Percentiles rank a stretch among this genome's conserved stretches.
Conservation (phyloP, 2,797 vertebrate species). For the Hydrocynus forskahlii region DNA sequence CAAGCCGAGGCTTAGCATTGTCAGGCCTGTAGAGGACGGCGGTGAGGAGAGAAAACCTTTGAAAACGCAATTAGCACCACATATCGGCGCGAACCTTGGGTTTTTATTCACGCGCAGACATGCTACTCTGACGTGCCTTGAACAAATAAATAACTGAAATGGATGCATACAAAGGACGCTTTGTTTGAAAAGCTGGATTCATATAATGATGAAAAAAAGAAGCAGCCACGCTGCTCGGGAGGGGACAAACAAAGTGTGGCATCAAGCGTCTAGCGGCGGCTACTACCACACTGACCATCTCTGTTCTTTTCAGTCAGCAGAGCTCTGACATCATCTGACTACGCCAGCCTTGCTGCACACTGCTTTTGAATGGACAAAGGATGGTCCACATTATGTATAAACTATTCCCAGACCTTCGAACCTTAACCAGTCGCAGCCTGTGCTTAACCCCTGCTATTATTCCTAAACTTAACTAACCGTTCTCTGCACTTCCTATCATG, state of each 20-base stretch:
- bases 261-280: slow-evolving; percentile 34
- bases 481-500: background rate
- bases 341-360: slow-evolving; percentile 28
- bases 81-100: slow-evolving; percentile 35
- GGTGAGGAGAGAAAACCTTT: slow-evolving; percentile 51
- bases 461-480: background rate
- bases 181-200: slow-evolving; percentile 33
- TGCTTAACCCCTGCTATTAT: background rate
- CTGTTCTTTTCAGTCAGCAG: slow-evolving; percentile 45
- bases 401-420: slow-evolving; percentile 28
- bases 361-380: slow-evolving; percentile 36
- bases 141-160: slow-evolving; percentile 15
- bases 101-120: slow-evolving; percentile 39
- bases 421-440: slow-evolving; percentile 14
- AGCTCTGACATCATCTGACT: slow-evolving; percentile 57
- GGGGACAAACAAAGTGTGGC: slow-evolving; percentile 37
- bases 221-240: background rate
- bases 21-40: slow-evolving; percentile 48
- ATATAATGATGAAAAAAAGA: slow-evolving; percentile 30
- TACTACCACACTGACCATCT: slow-evolving; percentile 39
- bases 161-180: slow-evolving; percentile 30
- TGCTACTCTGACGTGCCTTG: slow-evolving; percentile 43
- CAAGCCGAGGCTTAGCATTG: slow-evolving; percentile 51
- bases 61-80: slow-evolving; percentile 54
- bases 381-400: slow-evolving; percentile 25